Conservation (phyloP, 2,113 vertebrate genomes). For the Corydoras maculifer region DNA sequence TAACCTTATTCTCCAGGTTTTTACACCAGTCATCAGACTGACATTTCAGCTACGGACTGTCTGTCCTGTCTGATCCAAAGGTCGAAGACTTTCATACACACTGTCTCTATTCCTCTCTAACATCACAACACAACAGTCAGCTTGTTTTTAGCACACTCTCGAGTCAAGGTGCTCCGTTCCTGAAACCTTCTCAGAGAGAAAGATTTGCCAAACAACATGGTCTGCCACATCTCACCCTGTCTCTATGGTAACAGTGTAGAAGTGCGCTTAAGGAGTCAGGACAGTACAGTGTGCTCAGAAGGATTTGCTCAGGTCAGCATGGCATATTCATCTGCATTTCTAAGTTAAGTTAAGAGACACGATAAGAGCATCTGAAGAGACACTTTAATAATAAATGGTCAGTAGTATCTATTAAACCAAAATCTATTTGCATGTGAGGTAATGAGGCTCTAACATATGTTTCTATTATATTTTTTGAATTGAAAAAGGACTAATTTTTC, state of each 20-base stretch:
- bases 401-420: too few species aligned
- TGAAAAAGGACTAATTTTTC: too few species aligned
- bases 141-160: constrained; percentile 1
- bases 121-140: constrained; percentile 1
- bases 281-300: constrained; percentile 11
- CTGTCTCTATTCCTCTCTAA: too few species aligned
- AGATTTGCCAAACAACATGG: background rate
- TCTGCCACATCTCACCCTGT: constrained; percentile 17
- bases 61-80: too few species aligned
- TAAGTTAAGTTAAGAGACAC: background rate
- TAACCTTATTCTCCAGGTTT: too few species aligned
- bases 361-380: background rate
- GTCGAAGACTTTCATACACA: too few species aligned
- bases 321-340: constrained; percentile 1
- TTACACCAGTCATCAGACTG: too few species aligned
- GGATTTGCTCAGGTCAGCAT: constrained; percentile 26
- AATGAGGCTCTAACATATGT: too few species aligned
- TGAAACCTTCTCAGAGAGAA: background rate
- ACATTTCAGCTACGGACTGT: too few species aligned
- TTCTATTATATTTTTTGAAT: too few species aligned
- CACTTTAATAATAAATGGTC: background rate
- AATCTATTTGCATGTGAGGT: too few species aligned
- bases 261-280: constrained; percentile 26
- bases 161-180: constrained; percentile 9
- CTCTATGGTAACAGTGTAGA: constrained; percentile 40